Evolutionary conservation across 2,888 invertebrate genomes (phyloP), one percentile per base, ranked within the genome.

Genomic region (Macrosoma leucophasiata): DNA sequence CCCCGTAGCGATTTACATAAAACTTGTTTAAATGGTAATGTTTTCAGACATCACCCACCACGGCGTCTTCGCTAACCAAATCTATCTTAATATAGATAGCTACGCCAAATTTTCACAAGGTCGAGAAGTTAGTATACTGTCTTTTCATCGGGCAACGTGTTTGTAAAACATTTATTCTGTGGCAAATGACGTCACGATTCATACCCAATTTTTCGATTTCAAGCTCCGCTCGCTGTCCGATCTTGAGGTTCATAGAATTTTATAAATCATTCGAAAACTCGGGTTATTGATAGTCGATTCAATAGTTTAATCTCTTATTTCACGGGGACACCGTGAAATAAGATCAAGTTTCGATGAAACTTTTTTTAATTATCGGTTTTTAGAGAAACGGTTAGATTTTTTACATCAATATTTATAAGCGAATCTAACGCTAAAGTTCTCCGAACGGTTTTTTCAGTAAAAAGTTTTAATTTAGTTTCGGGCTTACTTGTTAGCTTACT

Each of bases 21-120:
- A 82, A 82, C 79, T 81, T 82, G 82, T 82, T 79, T 82, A 82
- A 82, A 82, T 82, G 82, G 78, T 82, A 82, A 82, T 82, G 82
- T 82, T 82, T 78, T 76, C 66, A 71, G 75, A 77, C 69, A 76
- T 79, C 81, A 76, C 71, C 71, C 61, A 63, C 68, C 70, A 58
- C 69, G 66, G 62, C 65, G 60, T 61, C 55, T 58, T 60, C 58
- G 58, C 62, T 49, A 46, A 48, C 59, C 56, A 62, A 66, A 68
- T 71, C 71, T 65, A 60, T 65, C 62, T 51, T 50, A 52, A 51
- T 50, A 49, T n/a, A 46, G 48, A 56, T 47, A 49, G 46, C 48
- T 39, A 40, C 43, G 39, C 39, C 37, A 43, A 33, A 31, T 32
- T 29, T 25, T 30, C 18, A 28, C 7, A 31, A n/a, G 3, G 21